These are phyloP conservation scores for Spinibarbus caldwelli DNA, from an alignment of 2,797 vertebrate species.

Conservation along the genomic window DNA sequence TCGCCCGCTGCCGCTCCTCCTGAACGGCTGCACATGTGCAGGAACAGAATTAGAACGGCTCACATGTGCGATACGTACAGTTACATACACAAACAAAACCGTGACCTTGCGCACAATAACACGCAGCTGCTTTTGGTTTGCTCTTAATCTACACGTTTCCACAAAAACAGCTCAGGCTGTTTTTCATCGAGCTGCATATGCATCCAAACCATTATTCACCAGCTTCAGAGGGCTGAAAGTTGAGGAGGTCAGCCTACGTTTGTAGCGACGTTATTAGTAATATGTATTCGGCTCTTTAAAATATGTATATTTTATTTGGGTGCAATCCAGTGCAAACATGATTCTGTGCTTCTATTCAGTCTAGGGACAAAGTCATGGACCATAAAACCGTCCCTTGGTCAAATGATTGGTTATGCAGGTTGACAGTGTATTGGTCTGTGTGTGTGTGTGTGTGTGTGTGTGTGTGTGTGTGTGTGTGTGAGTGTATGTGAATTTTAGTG, in stretches of 20 bases:
- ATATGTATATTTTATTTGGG: conserved; percentile 55
- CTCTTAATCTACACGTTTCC: conserved; percentile 51
- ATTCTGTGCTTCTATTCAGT: conserved; percentile 47
- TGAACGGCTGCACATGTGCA: conserved; percentile 85
- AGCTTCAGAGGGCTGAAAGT: conserved; percentile 51
- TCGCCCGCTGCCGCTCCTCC: conserved; percentile 95
- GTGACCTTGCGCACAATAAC: conserved; percentile 27
- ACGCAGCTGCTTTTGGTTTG: conserved; percentile 59
- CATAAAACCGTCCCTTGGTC: conserved; percentile 25
- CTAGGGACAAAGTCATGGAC: conserved; percentile 25
- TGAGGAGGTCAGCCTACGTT: conserved; percentile 48
- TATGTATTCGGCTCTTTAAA: conserved; percentile 24
- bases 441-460: too few relatives aligned
- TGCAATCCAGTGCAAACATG: conserved; percentile 41
- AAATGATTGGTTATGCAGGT: conserved; percentile 44
- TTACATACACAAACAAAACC: conserved; percentile 23
- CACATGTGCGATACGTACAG: background rate
- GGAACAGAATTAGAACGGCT: conserved; percentile 13
- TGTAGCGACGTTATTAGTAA: conserved; percentile 22
- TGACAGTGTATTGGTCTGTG: background rate
- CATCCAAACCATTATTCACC: conserved; percentile 51
- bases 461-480: too few relatives aligned
- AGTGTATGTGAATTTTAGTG: conserved; percentile 10
- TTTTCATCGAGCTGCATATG: conserved; percentile 46
- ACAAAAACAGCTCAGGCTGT: conserved; percentile 50